A percentile compares a stretch with the other conserved stretches of the same genome.
Evolutionary conservation across 2,888 invertebrate genomes (phyloP).

Genomic region (Heliconius ethilla): DNA sequence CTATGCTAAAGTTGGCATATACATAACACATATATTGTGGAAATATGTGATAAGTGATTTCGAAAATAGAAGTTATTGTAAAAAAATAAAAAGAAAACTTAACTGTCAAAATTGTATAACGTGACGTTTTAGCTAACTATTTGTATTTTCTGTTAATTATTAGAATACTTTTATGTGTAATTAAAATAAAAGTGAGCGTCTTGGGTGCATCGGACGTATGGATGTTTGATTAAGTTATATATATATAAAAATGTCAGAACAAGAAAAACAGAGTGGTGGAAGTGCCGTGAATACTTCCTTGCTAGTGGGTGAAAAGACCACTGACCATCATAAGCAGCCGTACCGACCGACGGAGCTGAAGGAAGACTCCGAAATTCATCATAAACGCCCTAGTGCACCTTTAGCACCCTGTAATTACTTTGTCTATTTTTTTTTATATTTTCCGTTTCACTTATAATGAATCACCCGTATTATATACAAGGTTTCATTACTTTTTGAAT

Average conservation of each 20-base stretch:
- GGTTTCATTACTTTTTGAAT: background rate
- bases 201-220: constrained; percentile 58
- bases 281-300: constrained; percentile 50
- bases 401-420: constrained; percentile 59
- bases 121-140: constrained; percentile 64
- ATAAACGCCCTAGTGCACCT: constrained; percentile 64
- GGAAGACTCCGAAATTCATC: constrained; percentile 57
- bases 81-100: constrained; percentile 60
- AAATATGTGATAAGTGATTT: constrained; percentile 40
- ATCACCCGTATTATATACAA: background rate
- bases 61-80: constrained; percentile 63
- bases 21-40: background rate
- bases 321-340: constrained; percentile 56
- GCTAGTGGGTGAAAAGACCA: constrained; percentile 61
- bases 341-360: constrained; percentile 59
- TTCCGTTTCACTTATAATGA: background rate
- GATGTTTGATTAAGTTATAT: constrained; percentile 57
- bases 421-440: background rate
- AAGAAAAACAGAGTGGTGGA: constrained; percentile 61
- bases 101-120: constrained; percentile 70
- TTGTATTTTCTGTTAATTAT: constrained; percentile 63
- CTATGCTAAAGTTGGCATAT: constrained; percentile 12
- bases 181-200: constrained; percentile 56
- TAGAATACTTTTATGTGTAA: constrained; percentile 59
- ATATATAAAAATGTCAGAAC: constrained; percentile 64